phyloP scores from a whole-genome alignment of 2,113 vertebrate genomes.

The Poecile atricapillus region DNA sequence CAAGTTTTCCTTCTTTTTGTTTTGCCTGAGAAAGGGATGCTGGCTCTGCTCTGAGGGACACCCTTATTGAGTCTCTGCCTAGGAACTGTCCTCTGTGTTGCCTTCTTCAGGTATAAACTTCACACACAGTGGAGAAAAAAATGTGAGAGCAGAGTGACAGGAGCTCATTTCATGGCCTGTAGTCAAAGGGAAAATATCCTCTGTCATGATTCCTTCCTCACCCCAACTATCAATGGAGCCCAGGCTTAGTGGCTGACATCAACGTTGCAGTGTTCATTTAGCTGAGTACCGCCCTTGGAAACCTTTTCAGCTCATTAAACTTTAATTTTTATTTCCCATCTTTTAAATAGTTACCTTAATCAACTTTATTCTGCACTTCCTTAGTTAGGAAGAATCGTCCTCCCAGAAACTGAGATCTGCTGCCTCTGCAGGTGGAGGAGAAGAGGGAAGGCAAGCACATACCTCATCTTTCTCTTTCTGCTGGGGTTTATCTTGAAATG shows the following conservation, averaged over 20 bases:
- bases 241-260: not conserved
- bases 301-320: not conserved
- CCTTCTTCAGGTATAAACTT: not conserved
- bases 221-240: not conserved
- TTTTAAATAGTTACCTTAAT: not conserved
- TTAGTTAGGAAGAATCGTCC: not conserved
- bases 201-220: not conserved
- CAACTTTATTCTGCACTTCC: not conserved
- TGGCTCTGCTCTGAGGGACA: not conserved
- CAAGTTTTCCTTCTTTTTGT: not conserved
- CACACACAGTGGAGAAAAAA: not conserved
- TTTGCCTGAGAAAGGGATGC: not conserved
- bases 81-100: not conserved
- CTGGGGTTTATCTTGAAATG: not conserved
- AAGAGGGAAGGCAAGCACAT: not conserved
- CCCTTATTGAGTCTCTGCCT: not conserved
- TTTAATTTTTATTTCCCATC: not conserved
- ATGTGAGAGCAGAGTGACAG: not conserved
- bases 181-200: not conserved
- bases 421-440: not conserved
- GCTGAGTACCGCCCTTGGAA: not conserved
- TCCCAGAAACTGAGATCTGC: not conserved
- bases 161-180: not conserved
- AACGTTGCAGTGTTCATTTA: not conserved
- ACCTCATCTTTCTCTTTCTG: not conserved